Conservation (phyloP, 1,140 invertebrate species). For the Brachionus calyciflorus region DNA sequence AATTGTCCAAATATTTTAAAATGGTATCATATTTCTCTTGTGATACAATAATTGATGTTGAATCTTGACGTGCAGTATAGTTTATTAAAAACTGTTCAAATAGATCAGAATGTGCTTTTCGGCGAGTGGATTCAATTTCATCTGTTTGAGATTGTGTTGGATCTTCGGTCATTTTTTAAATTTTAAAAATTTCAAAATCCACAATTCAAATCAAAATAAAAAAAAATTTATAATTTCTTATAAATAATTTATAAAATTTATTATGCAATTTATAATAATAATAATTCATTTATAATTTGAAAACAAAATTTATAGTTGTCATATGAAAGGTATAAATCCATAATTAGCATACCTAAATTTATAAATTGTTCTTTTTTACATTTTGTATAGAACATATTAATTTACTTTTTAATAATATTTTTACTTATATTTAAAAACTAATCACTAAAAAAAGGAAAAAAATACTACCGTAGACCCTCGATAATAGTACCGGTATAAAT, state of each 20-base stretch:
- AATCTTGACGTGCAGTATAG: neutral
- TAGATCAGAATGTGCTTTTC: conserved; percentile 22
- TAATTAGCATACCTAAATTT: neutral
- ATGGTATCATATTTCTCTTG: conserved; percentile 16
- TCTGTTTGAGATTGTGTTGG: conserved; percentile 14
- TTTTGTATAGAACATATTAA: conserved; percentile 21
- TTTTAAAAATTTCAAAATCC: neutral
- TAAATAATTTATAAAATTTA: too few species aligned
- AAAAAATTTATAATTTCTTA: too few species aligned
- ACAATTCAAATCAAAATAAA: too few species aligned
- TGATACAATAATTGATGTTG: conserved; percentile 17
- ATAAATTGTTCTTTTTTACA: conserved; percentile 19
- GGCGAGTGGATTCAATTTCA: neutral
- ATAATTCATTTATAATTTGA: neutral
- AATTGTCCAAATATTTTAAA: conserved; percentile 22
- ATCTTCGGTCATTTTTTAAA: conserved; percentile 22
- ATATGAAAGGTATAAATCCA: neutral
- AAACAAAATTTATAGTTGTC: too few species aligned
- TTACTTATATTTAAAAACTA: too few species aligned
- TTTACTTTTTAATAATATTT: too few species aligned
- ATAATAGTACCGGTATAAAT: too few species aligned
- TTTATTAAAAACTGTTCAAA: neutral
- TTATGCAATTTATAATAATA: conserved; percentile 3
- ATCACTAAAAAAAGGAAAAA: too few species aligned
- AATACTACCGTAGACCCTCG: too few species aligned